Conservation (phyloP, 1,140 invertebrate genomes). For the Periplaneta americana region DNA sequence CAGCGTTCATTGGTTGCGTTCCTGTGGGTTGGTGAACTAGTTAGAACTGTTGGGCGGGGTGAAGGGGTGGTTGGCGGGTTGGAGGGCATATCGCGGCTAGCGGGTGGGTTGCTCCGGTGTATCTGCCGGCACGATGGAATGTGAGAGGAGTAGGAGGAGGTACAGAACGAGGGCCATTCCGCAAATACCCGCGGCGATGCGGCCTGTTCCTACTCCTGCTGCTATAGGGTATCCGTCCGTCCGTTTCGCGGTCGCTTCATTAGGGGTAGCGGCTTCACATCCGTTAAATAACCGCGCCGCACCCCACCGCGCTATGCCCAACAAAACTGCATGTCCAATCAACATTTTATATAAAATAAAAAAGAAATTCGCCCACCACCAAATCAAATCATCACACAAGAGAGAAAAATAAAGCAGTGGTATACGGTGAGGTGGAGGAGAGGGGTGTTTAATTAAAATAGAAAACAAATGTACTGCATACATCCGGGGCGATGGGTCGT, state of each 20-base stretch:
- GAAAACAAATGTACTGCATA: background rate
- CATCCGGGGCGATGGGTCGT: background rate
- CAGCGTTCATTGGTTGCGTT: slow-evolving; percentile 12
- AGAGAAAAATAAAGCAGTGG: background rate
- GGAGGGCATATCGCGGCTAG: slow-evolving; percentile 1
- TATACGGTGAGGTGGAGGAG: background rate
- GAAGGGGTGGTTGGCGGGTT: background rate
- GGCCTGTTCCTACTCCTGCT: background rate
- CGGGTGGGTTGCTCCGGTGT: background rate
- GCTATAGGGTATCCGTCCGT: background rate
- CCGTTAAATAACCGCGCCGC: slow-evolving; percentile 9
- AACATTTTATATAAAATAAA: background rate
- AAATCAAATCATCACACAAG: slow-evolving; percentile 12
- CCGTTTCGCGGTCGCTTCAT: slow-evolving; percentile 3
- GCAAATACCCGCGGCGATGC: slow-evolving; percentile 13
- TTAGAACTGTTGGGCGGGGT: background rate
- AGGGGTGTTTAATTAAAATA: background rate
- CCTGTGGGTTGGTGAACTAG: slow-evolving; percentile 4
- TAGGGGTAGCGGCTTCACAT: background rate
- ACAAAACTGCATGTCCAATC: slow-evolving; percentile 1
- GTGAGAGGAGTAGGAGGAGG: slow-evolving; percentile 1
- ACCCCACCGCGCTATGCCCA: background rate
- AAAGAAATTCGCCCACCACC: background rate
- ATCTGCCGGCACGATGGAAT: slow-evolving; percentile 4
- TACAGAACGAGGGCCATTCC: slow-evolving; percentile 12